These are phyloP conservation scores for Huso huso DNA, from an alignment of 2,797 vertebrate species.

Conservation along the genomic window DNA sequence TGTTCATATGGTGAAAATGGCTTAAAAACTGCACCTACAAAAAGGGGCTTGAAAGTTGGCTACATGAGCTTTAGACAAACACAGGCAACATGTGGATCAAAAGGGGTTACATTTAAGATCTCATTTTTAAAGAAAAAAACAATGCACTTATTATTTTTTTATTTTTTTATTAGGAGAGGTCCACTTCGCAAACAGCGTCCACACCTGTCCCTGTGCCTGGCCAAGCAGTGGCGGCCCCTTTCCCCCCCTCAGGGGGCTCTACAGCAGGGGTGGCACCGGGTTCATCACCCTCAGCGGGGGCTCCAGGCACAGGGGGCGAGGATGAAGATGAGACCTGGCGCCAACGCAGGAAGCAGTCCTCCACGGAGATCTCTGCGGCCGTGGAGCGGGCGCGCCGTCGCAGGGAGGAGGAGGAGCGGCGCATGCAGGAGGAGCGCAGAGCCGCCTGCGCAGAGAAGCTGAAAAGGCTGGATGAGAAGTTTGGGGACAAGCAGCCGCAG, in stretches of 20 bases:
- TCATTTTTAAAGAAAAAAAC: too few species aligned
- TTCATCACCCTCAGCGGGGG: conserved; percentile 32
- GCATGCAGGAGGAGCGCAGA: conserved; percentile 86
- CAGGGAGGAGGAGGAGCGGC: conserved; percentile 80
- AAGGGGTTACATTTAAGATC: too few species aligned
- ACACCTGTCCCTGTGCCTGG: conserved; percentile 16
- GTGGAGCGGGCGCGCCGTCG: conserved; percentile 82
- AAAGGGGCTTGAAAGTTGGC: too few species aligned
- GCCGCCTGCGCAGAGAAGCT: conserved; percentile 88
- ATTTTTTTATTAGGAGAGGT: conserved; percentile 48
- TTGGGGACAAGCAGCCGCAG: conserved; percentile 30
- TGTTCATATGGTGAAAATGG: too few species aligned
- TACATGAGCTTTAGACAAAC: too few species aligned
- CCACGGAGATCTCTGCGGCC: conserved; percentile 78
- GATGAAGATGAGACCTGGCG: conserved; percentile 91
- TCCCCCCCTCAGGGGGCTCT: conserved; percentile 31
- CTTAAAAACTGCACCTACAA: too few species aligned
- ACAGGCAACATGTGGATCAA: too few species aligned
- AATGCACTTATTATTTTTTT: too few species aligned
- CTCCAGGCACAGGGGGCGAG: conserved; percentile 46
- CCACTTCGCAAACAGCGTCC: conserved; percentile 38
- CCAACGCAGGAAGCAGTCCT: conserved; percentile 83
- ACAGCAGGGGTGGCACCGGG: conserved; percentile 24
- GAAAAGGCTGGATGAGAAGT: conserved; percentile 85
- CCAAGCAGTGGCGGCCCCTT: conserved; percentile 38